Base-by-base conservation (phyloP, 2,888 invertebrate genomes). In the Cybosia mesomella region DNA sequence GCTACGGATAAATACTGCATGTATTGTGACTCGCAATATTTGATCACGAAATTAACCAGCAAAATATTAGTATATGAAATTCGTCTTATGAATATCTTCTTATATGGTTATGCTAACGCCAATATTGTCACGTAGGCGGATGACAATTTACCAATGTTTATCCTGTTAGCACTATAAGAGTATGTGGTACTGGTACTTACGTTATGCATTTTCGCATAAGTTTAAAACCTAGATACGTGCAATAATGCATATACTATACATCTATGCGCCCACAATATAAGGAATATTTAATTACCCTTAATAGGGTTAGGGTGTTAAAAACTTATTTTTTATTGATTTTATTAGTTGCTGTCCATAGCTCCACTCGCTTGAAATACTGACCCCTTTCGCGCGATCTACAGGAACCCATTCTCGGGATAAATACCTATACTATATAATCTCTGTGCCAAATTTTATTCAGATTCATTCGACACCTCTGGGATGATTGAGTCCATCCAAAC, bases 71-170 rank as follows among this genome's bases (percentile, higher is more conserved):
- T 24, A 24, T 24, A 39, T 57, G 54, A 55, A 54, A 36, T 62
- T 60, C 61, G 61, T 55, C 64, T 58, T 62, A 24, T 43, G 7
- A n/a, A 2, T 69, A 68, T n/a, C n/a, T n/a, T n/a, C n/a, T n/a
- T n/a, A n/a, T n/a, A n/a, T n/a, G 70, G 67, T 73, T 61, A 62
- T 54, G 68, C 21, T 22, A 34, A 80, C 77, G 74, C 68, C 64
- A 70, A 74, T 70, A 74, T 72, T 67, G 81, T 81, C 80, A 80
- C 80, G 80, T 80, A 81, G 72, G 24, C 77, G 65, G 24, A 21
- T 57, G 34, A 57, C 28, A 53, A 64, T 74, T 69, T 24, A 43
- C 9, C 15, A 22, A 22, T 32, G 54, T 75, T 77, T 81, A 68
- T 77, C 79, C 80, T 80, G 75, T 77, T 71, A 68, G 65, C 71